phyloP scores from a whole-genome alignment of 2,797 vertebrate genomes.

The Gallinago solitaria region DNA sequence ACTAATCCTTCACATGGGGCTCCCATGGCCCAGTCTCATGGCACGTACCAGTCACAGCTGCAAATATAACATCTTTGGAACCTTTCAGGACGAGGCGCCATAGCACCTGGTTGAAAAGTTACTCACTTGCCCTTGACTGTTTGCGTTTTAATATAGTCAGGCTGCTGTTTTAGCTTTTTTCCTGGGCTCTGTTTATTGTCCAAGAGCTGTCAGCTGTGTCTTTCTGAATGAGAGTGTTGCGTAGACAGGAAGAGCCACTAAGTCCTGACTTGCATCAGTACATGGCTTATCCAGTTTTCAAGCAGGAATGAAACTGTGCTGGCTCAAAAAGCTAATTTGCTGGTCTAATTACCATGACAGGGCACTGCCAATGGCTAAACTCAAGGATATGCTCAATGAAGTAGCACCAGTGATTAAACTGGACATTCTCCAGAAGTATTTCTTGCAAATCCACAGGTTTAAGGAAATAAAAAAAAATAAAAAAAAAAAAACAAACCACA shows the following conservation, averaged over 20 bases:
- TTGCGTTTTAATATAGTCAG: neutral
- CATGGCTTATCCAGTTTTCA: constrained; percentile 40
- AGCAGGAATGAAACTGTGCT: constrained; percentile 13
- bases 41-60: neutral
- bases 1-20: neutral
- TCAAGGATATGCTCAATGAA: neutral
- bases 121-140: neutral
- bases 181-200: constrained; percentile 22
- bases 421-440: neutral
- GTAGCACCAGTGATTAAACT: constrained; percentile 1
- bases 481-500: too few relatives aligned
- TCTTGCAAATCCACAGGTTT: neutral
- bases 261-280: constrained; percentile 41
- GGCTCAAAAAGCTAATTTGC: constrained; percentile 55
- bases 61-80: neutral
- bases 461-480: neutral
- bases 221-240: constrained; percentile 22
- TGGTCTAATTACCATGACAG: constrained; percentile 36
- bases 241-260: constrained; percentile 36
- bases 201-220: constrained; percentile 26
- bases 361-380: neutral
- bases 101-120: constrained; percentile 5
- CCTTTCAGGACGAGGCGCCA: neutral
- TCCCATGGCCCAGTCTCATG: neutral
- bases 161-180: neutral